A percentile compares a stretch with the other conserved stretches of the same genome.
These are phyloP conservation scores for Brachionus rubens DNA, from an alignment of 1,140 invertebrate species.

Conservation along the genomic window DNA sequence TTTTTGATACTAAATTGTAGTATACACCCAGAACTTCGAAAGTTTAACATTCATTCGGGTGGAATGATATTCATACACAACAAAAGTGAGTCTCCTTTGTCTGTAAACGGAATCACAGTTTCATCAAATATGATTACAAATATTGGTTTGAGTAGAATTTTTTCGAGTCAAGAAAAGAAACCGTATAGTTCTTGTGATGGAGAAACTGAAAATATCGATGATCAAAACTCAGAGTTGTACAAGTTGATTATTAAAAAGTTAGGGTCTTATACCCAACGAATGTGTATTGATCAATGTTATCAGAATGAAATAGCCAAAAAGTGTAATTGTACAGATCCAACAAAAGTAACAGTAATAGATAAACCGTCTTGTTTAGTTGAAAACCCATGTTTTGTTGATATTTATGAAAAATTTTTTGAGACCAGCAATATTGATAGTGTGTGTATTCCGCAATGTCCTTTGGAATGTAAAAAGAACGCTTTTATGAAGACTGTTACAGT, in stretches of 20 bases:
- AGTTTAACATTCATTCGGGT: background rate
- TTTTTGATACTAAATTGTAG: background rate
- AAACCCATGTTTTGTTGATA: background rate
- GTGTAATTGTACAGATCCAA: background rate
- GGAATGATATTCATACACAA: background rate
- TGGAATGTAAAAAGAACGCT: background rate
- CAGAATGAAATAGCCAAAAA: background rate
- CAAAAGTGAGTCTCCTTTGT: background rate
- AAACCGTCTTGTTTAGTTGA: background rate
- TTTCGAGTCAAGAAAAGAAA: background rate
- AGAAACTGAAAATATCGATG: background rate
- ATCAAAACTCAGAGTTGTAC: background rate
- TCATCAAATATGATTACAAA: background rate
- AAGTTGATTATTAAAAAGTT: background rate
- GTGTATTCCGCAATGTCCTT: background rate
- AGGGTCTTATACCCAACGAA: background rate
- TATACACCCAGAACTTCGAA: background rate
- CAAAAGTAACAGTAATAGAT: background rate
- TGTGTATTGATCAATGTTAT: conserved; percentile 4
- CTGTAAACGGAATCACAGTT: background rate
- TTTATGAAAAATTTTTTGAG: background rate
- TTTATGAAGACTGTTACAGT: background rate
- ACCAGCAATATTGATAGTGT: background rate
- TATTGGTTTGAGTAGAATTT: background rate
- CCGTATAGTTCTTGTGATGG: conserved; percentile 15